Evolutionary conservation across 2,797 vertebrate species (phyloP), one percentile per base, ranked within the genome.

Genomic region (Oryzias dopingdopingensis): DNA sequence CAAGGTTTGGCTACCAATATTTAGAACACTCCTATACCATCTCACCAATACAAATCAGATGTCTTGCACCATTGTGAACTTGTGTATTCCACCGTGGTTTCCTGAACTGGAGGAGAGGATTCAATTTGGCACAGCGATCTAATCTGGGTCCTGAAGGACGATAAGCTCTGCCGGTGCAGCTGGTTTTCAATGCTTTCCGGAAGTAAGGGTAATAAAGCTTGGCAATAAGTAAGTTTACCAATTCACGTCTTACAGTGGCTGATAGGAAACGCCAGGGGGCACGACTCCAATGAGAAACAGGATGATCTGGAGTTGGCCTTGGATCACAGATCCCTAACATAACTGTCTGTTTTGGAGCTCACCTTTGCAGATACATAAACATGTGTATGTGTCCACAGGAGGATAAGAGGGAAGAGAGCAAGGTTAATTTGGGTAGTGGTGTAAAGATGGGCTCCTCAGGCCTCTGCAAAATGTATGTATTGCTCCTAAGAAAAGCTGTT

Each of bases 81-180:
- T 67, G 76, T 84, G 83, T 82, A 81, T 84, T 80, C 79, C 73
- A 74, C 67, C 57, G 72, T 82, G 77, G 70, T 70, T 79, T 84
- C 59, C 56, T 54, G 45, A 83, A 74, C 66, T 43, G 20, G 65
- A 59, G 69, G 76, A 72, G 72, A 59, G 77, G 80, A 81, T 91
- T 89, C 79, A 79, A 87, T 91, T 92, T 91, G 84, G 82, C 88
- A 82, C 85, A 83, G 68, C 87, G 88, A 92, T 91, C 85, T 91
- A 90, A 93, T 91, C 88, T 83, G 65, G 83, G 75, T 77, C 82
- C 72, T 83, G 80, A 68, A 53, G 63, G 71, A 80, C 80, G 88
- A 92, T 92, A 89, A 90, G 74, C 84, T 79, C 68, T 64, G 62
- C 76, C 76, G 63, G 54, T 70, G 73, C 65, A 32, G 37, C 70